These are phyloP conservation scores for Marisa cornuarietis DNA, from an alignment of 1,140 invertebrate genomes.

Conservation along the genomic window DNA sequence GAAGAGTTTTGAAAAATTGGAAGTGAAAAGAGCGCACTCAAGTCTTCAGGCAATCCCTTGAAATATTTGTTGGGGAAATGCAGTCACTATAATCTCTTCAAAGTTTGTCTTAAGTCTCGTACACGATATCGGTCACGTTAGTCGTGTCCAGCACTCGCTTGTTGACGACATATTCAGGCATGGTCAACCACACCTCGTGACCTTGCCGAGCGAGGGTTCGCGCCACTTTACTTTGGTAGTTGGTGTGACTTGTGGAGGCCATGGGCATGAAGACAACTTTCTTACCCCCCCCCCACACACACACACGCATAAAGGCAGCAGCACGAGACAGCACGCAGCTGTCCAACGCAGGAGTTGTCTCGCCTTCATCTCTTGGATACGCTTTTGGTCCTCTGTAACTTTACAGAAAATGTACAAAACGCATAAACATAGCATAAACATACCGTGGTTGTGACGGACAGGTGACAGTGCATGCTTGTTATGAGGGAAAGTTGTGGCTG, in stretches of 20 bases:
- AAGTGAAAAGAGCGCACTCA: too few species aligned
- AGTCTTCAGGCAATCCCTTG: too few species aligned
- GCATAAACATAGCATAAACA: too few species aligned
- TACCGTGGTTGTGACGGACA: too few species aligned
- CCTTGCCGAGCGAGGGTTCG: neutral
- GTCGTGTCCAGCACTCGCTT: slow-evolving; percentile 14
- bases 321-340: neutral
- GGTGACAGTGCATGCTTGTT: too few species aligned
- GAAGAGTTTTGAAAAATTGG: too few species aligned
- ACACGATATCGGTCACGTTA: slow-evolving; percentile 17
- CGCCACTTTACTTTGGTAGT: slow-evolving; percentile 20
- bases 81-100: neutral
- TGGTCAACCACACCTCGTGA: slow-evolving; percentile 24
- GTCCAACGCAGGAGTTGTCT: too few species aligned
- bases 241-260: slow-evolving; percentile 16
- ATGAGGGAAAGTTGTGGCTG: too few species aligned
- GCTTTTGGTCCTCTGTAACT: too few species aligned
- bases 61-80: neutral
- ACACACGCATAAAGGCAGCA: too few species aligned
- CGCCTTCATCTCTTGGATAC: too few species aligned
- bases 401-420: too few species aligned
- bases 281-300: slow-evolving; percentile 8
- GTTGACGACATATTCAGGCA: slow-evolving; percentile 17
- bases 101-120: neutral
- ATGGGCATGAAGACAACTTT: slow-evolving; percentile 12